Evolutionary conservation across 2,888 invertebrate genomes (phyloP).

Genomic region (Mythimna pallens): DNA sequence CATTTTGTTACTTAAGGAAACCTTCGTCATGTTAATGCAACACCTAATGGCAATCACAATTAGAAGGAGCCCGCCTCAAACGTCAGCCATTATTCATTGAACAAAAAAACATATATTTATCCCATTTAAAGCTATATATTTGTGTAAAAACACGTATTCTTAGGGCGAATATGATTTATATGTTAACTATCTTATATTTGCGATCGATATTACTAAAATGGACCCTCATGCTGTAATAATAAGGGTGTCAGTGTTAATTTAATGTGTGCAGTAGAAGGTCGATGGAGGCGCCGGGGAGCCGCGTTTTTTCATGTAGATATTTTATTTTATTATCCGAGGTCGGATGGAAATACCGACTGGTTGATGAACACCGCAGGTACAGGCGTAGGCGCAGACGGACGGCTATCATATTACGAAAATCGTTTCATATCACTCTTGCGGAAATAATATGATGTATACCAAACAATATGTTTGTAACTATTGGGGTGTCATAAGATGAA

Average conservation of each 20-base stretch:
- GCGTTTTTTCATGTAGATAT: slow-evolving; percentile 83
- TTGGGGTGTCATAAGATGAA: too few species aligned
- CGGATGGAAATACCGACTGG: slow-evolving; percentile 81
- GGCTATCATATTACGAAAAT: slow-evolving; percentile 52
- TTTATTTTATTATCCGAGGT: slow-evolving; percentile 86
- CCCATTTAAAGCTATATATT: slow-evolving; percentile 82
- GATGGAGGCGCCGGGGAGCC: slow-evolving; percentile 85
- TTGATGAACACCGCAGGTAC: slow-evolving; percentile 65
- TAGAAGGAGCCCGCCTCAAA: slow-evolving; percentile 71
- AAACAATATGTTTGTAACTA: too few species aligned
- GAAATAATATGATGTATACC: slow-evolving; percentile 4
- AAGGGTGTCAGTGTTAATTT: slow-evolving; percentile 54
- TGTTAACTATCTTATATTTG: slow-evolving; percentile 58
- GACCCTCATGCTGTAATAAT: slow-evolving; percentile 61
- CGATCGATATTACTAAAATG: slow-evolving; percentile 52
- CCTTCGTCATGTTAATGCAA: slow-evolving; percentile 63
- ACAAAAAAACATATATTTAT: slow-evolving; percentile 77
- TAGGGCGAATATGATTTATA: slow-evolving; percentile 88
- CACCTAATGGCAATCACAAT: slow-evolving; percentile 75
- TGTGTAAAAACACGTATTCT: slow-evolving; percentile 87
- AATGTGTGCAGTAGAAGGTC: slow-evolving; percentile 60
- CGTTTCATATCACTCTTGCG: slow-evolving; percentile 19
- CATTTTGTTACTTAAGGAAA: slow-evolving; percentile 47
- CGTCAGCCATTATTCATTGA: slow-evolving; percentile 77
- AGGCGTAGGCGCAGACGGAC: slow-evolving; percentile 36